phyloP scores from a whole-genome alignment of 2,888 invertebrate genomes.

The Orthosia incerta region DNA sequence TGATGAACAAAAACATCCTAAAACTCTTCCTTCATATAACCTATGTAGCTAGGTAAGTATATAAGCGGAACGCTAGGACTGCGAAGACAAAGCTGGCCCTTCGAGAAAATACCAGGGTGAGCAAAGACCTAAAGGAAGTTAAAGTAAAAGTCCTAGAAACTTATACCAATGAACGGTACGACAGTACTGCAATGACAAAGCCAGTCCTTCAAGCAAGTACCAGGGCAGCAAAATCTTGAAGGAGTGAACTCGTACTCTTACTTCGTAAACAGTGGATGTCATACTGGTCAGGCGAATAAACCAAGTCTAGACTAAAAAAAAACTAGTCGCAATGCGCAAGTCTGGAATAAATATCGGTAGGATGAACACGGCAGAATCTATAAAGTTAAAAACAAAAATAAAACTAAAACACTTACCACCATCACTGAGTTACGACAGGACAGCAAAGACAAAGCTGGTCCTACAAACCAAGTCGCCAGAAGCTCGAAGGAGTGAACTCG shows the following conservation, averaged over 20 bases:
- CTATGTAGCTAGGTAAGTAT: too few species aligned
- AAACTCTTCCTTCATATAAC: too few species aligned
- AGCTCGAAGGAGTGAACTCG: not conserved
- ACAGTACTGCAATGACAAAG: not conserved
- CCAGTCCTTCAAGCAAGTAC: not conserved
- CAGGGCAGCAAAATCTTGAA: not conserved
- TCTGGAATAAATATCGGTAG: too few species aligned
- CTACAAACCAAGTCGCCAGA: not conserved
- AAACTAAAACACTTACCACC: not conserved
- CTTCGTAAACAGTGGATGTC: not conserved
- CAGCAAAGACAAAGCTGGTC: not conserved
- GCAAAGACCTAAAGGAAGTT: too few species aligned
- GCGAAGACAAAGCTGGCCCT: too few species aligned
- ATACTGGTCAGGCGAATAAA: conserved; percentile 4
- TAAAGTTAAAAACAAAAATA: not conserved
- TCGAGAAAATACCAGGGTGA: too few species aligned
- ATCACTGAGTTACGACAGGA: not conserved
- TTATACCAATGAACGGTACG: not conserved
- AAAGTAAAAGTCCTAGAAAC: not conserved
- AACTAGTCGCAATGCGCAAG: too few species aligned
- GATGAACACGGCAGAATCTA: too few species aligned
- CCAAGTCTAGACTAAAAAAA: too few species aligned
- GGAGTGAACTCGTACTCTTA: conserved; percentile 2
- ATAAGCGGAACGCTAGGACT: too few species aligned
- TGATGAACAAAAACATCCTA: too few species aligned